phyloP scores from a whole-genome alignment of 2,888 invertebrate species.

The Ophion slaviceki region DNA sequence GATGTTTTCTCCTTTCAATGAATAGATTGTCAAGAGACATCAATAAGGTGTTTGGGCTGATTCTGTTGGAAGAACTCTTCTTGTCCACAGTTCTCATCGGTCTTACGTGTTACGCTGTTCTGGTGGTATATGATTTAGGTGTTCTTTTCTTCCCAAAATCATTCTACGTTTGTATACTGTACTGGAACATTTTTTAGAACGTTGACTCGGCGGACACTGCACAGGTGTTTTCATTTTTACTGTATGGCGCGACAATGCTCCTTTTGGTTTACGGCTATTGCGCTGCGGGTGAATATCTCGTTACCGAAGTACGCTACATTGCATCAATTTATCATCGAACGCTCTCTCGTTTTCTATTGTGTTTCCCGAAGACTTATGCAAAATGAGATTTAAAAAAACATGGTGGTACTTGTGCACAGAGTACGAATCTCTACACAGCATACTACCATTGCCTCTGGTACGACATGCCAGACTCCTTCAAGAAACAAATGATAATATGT shows the following conservation, averaged over 20 bases:
- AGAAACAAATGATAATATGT: slow-evolving; percentile 57
- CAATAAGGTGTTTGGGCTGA: slow-evolving; percentile 53
- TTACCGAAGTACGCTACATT: slow-evolving; percentile 60
- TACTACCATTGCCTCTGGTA: slow-evolving; percentile 53
- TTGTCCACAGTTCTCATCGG: slow-evolving; percentile 58
- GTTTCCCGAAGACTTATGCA: not conserved
- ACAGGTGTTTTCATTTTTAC: slow-evolving; percentile 15
- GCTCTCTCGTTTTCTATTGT: not conserved
- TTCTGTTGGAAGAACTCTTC: slow-evolving; percentile 60
- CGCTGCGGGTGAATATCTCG: slow-evolving; percentile 68
- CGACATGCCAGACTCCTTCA: slow-evolving; percentile 33
- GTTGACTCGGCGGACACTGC: not conserved
- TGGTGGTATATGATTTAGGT: slow-evolving; percentile 43
- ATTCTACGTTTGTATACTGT: not conserved
- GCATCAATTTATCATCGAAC: not conserved
- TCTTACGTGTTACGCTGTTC: slow-evolving; percentile 59
- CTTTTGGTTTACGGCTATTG: slow-evolving; percentile 69
- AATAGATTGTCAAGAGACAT: slow-evolving; percentile 55
- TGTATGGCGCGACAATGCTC: slow-evolving; percentile 45
- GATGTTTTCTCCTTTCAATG: not conserved
- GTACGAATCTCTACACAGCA: slow-evolving; percentile 36
- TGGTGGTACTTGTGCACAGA: slow-evolving; percentile 14
- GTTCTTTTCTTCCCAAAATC: not conserved
- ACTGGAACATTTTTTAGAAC: slow-evolving; percentile 3
- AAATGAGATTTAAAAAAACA: not conserved